Conservation (phyloP, 2,888 invertebrate species). For the Agrochola circellaris region DNA sequence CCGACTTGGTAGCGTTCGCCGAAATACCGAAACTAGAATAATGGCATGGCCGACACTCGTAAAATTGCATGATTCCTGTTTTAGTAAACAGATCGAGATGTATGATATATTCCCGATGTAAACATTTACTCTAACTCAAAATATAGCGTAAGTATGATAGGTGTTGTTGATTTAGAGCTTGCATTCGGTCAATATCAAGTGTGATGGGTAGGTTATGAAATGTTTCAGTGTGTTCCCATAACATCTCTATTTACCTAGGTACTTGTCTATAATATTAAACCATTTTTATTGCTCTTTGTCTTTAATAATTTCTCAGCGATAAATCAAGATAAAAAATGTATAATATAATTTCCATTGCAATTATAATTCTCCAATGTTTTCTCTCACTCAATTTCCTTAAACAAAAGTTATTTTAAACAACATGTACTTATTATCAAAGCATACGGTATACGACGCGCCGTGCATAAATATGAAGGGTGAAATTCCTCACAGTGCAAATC, state of each 20-base stretch:
- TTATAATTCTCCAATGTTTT: background rate
- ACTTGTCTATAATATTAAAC: background rate
- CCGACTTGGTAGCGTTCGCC: constrained; percentile 28
- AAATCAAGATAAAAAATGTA: background rate
- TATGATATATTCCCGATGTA: constrained; percentile 61
- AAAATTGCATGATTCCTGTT: constrained; percentile 74
- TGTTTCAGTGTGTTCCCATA: background rate
- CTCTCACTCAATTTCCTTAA: constrained; percentile 32
- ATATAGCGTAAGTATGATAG: constrained; percentile 48
- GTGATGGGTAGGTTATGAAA: constrained; percentile 27
- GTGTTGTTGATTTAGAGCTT: constrained; percentile 26
- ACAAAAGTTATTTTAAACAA: constrained; percentile 42
- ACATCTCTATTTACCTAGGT: background rate
- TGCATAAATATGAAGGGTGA: constrained; percentile 35
- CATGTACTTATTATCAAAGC: constrained; percentile 54
- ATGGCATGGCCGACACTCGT: constrained; percentile 71
- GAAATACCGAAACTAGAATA: constrained; percentile 70
- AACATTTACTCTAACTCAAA: constrained; percentile 47
- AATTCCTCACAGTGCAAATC: constrained; percentile 27
- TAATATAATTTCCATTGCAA: constrained; percentile 1
- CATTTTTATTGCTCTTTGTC: background rate
- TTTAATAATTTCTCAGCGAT: background rate
- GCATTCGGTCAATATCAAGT: constrained; percentile 26
- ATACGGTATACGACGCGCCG: constrained; percentile 18
- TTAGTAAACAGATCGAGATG: constrained; percentile 72